phyloP scores from a whole-genome alignment of 1,140 invertebrate species.

The Palaemon carinicauda region DNA sequence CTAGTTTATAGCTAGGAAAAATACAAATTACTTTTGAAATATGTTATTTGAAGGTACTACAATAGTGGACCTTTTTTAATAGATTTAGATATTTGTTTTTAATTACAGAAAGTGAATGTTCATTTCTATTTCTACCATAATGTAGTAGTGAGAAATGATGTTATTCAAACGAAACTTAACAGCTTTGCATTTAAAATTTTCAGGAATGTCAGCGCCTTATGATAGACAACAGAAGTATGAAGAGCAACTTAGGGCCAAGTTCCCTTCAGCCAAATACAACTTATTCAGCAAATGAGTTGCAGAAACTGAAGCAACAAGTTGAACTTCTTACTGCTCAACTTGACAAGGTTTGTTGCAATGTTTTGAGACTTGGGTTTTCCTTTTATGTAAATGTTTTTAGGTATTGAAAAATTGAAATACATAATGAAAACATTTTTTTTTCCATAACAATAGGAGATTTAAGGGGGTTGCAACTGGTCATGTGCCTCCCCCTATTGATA shows the following conservation, averaged over 20 bases:
- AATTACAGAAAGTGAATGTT: too few species aligned
- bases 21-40: too few species aligned
- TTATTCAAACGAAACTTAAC: background rate
- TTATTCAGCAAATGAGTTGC: background rate
- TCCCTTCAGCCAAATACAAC: background rate
- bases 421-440: background rate
- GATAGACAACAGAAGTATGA: constrained; percentile 29
- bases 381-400: background rate
- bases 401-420: background rate
- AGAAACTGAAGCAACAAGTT: constrained; percentile 35
- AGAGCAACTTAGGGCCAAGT: constrained; percentile 8
- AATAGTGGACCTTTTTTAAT: too few species aligned
- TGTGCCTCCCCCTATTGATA: too few species aligned
- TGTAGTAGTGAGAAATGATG: background rate
- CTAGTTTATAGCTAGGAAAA: too few species aligned
- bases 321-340: constrained; percentile 45
- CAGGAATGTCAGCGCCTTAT: constrained; percentile 33
- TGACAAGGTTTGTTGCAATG: background rate
- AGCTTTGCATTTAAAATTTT: background rate
- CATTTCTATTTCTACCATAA: too few species aligned
- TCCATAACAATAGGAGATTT: too few species aligned
- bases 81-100: too few species aligned
- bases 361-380: background rate
- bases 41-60: too few species aligned
- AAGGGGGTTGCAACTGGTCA: too few species aligned